Evolutionary conservation across 2,888 invertebrate genomes (phyloP).

Genomic region (Hecatera dysodea): DNA sequence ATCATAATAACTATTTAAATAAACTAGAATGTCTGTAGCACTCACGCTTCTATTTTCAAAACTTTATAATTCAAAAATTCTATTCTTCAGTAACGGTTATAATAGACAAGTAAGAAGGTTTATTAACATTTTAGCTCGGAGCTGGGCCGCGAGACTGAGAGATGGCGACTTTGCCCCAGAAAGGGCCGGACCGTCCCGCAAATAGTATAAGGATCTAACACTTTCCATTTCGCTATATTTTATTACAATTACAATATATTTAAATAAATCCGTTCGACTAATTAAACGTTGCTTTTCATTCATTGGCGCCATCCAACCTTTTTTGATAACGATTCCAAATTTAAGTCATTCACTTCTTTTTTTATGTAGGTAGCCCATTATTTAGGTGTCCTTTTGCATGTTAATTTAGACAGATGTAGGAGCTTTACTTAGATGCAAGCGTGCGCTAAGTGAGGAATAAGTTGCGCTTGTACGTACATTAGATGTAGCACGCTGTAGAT

Average conservation of each 20-base stretch:
- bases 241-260: conserved; percentile 75
- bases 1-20: not conserved
- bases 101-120: conserved; percentile 74
- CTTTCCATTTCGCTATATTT: conserved; percentile 78
- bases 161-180: conserved; percentile 88
- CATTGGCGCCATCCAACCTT: conserved; percentile 81
- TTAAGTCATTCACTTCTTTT: conserved; percentile 90
- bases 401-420: conserved; percentile 72
- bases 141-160: conserved; percentile 86
- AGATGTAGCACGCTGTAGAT: conserved; percentile 56
- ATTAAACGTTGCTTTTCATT: conserved; percentile 87
- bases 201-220: conserved; percentile 86
- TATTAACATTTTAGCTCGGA: conserved; percentile 88
- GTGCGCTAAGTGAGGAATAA: conserved; percentile 41
- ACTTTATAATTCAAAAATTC: conserved; percentile 50
- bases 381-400: conserved; percentile 87
- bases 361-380: conserved; percentile 67
- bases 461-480: conserved; percentile 46
- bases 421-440: conserved; percentile 49
- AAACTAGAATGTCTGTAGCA: conserved; percentile 67
- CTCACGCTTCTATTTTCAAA: conserved; percentile 65
- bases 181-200: conserved; percentile 87
- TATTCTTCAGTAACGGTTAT: conserved; percentile 36
- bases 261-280: conserved; percentile 84
- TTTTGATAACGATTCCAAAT: conserved; percentile 74